phyloP scores from a whole-genome alignment of 2,888 invertebrate species.

The Dicyrtomina minuta region DNA sequence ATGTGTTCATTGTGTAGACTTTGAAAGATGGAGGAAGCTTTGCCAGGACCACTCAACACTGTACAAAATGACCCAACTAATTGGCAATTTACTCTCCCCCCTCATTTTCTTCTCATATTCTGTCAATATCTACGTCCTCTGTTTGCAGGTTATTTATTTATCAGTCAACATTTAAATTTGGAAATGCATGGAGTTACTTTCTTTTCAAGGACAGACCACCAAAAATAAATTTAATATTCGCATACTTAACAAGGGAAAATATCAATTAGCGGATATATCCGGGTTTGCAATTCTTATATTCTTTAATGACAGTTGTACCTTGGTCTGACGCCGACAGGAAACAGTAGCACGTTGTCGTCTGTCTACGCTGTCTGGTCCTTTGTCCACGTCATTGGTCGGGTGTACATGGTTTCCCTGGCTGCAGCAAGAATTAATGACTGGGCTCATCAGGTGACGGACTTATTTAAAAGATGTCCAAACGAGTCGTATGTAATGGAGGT shows the following conservation, averaged over 20 bases:
- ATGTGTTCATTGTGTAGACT: not conserved
- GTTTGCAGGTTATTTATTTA: slow-evolving; percentile 19
- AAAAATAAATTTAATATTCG: too few relatives aligned
- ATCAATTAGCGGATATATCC: not conserved
- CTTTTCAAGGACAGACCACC: too few relatives aligned
- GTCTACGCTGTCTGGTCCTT: slow-evolving; percentile 33
- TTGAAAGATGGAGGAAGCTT: slow-evolving; percentile 15
- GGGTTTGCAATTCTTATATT: not conserved
- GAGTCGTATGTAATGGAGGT: slow-evolving; percentile 27
- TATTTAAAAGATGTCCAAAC: slow-evolving; percentile 25
- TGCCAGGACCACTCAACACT: slow-evolving; percentile 22
- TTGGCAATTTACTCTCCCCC: slow-evolving; percentile 22
- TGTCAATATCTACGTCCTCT: slow-evolving; percentile 28
- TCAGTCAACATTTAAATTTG: too few relatives aligned
- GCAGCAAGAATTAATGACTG: slow-evolving; percentile 26
- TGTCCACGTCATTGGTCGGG: slow-evolving; percentile 18
- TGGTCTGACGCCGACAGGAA: slow-evolving; percentile 20
- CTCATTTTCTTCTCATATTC: slow-evolving; percentile 21
- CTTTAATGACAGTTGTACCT: slow-evolving; percentile 15
- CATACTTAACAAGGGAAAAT: not conserved
- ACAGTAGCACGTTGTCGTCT: slow-evolving; percentile 18
- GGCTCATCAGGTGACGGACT: slow-evolving; percentile 20
- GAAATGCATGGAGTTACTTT: too few relatives aligned
- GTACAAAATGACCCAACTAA: not conserved
- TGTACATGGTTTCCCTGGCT: slow-evolving; percentile 16